Percentiles rank a stretch among this genome's conserved stretches.
These are phyloP conservation scores for Lacerta viridis DNA, from an alignment of 2,797 vertebrate species.

Conservation along the genomic window DNA sequence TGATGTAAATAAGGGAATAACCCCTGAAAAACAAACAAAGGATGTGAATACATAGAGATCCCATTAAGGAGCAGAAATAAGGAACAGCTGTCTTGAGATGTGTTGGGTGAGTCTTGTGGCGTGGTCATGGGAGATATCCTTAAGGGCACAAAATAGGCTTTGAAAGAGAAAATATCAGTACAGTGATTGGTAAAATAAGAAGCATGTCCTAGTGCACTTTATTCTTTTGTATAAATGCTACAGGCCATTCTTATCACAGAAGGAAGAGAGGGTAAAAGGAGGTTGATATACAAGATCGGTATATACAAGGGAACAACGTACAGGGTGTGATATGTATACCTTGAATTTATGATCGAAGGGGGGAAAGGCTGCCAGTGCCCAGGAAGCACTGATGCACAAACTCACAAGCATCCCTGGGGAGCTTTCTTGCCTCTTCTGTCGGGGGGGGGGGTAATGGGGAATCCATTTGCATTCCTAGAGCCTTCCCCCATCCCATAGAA, in stretches of 20 bases:
- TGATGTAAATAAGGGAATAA: not conserved
- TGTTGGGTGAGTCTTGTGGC: not conserved
- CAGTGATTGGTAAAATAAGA: not conserved
- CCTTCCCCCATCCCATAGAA: not conserved
- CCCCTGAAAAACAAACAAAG: not conserved
- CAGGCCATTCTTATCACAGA: not conserved
- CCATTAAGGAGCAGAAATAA: not conserved
- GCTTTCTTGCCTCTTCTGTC: not conserved
- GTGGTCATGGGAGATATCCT: not conserved
- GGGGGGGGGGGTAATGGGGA: not conserved
- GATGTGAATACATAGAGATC: not conserved
- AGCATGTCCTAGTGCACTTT: not conserved
- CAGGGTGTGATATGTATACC: not conserved
- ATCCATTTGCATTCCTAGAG: not conserved
- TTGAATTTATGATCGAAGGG: slow-evolving; percentile 11
- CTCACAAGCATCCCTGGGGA: not conserved
- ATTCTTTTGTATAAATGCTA: not conserved
- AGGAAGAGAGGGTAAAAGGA: slow-evolving; percentile 10
- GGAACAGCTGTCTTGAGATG: not conserved
- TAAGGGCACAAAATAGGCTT: not conserved
- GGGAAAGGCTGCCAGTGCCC: slow-evolving; percentile 6
- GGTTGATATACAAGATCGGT: slow-evolving; percentile 17
- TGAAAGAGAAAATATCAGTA: not conserved
- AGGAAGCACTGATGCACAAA: not conserved
- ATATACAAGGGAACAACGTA: not conserved